These are phyloP conservation scores for Platalea minor DNA, from an alignment of 2,797 vertebrate species.

Conservation along the genomic window DNA sequence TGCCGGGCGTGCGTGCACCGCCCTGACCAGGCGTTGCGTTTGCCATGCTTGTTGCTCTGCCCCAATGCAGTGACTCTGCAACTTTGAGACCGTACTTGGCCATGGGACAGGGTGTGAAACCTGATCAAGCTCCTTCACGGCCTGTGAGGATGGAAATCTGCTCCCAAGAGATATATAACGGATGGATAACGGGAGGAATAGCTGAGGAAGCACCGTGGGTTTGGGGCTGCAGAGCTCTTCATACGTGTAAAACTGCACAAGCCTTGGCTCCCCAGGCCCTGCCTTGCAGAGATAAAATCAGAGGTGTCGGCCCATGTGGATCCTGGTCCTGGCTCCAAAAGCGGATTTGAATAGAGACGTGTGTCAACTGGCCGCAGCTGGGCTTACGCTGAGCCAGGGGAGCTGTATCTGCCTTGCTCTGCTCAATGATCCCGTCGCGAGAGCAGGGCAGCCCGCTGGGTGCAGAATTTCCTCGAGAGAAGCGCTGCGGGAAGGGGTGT, in stretches of 20 bases:
- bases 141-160: not conserved
- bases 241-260: not conserved
- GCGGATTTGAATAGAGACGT: not conserved
- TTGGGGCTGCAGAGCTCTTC: not conserved
- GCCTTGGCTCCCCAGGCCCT: not conserved
- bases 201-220: accelerated
- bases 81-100: not conserved
- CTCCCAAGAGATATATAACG: not conserved
- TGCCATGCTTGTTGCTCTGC: not conserved
- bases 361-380: not conserved
- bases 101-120: not conserved
- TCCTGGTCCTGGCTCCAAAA: not conserved
- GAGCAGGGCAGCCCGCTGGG: not conserved
- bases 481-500: not conserved
- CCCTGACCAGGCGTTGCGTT: not conserved
- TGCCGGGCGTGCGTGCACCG: not conserved
- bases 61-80: not conserved
- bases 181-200: not conserved
- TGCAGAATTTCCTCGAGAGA: not conserved
- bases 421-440: not conserved
- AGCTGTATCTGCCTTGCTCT: not conserved
- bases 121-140: not conserved
- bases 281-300: not conserved
- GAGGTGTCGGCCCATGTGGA: not conserved
- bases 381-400: not conserved